phyloP scores from a whole-genome alignment of 2,797 vertebrate genomes.

The Microchirus variegatus region DNA sequence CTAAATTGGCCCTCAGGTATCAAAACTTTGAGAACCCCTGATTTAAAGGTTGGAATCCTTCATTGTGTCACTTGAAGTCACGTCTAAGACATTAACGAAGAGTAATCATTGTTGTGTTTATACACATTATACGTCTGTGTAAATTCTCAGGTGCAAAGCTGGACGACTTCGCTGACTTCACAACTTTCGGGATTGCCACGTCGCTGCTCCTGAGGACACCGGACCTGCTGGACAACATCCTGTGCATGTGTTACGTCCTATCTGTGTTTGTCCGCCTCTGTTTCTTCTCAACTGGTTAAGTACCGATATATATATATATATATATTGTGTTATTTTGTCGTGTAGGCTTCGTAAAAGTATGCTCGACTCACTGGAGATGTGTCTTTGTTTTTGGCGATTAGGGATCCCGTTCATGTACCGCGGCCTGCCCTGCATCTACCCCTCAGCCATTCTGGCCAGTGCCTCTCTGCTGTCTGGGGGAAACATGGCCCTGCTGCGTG shows the following conservation, averaged over 20 bases:
- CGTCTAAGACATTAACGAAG: no score
- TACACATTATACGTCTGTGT: no score
- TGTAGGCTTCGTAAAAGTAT: background rate
- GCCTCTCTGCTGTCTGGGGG: constrained; percentile 85
- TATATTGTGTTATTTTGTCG: background rate
- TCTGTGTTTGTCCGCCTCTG: constrained; percentile 89
- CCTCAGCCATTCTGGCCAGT: constrained; percentile 87
- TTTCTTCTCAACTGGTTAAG: constrained; percentile 89
- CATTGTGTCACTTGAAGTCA: no score
- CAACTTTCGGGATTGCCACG: constrained; percentile 92
- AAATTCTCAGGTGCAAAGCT: constrained; percentile 90
- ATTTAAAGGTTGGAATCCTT: no score
- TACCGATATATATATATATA: no score
- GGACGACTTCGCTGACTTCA: constrained; percentile 93
- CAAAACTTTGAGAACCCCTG: no score
- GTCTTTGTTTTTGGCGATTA: constrained; percentile 32
- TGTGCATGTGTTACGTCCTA: constrained; percentile 87
- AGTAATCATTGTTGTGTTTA: no score
- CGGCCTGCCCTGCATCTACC: constrained; percentile 91
- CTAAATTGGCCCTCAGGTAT: no score
- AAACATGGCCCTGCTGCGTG: constrained; percentile 79
- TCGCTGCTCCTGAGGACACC: constrained; percentile 86
- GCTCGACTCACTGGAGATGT: background rate
- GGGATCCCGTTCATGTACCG: constrained; percentile 89
- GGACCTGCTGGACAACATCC: constrained; percentile 82